Conservation (phyloP, 1,140 invertebrate genomes). For the Aphelinus certus region DNA sequence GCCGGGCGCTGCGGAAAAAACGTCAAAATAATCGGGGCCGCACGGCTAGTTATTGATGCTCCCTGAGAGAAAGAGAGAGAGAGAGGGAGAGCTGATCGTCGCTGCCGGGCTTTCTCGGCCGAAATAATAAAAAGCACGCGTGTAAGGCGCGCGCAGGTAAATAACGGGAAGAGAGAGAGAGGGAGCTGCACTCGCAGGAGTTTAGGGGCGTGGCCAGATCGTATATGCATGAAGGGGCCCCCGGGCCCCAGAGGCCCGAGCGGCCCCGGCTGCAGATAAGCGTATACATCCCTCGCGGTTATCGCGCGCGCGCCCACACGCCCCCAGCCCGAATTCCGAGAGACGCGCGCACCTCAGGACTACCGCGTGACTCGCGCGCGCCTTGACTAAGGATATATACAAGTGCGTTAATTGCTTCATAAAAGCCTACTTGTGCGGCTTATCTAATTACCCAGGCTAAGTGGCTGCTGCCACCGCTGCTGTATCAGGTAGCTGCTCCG, state of each 20-base stretch:
- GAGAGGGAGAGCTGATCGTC: slow-evolving; percentile 37
- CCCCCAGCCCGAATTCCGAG: neutral
- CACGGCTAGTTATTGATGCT: slow-evolving; percentile 47
- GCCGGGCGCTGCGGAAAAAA: slow-evolving; percentile 22
- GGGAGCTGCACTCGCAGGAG: slow-evolving; percentile 39
- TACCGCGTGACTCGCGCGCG: slow-evolving; percentile 6
- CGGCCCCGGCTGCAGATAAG: no score
- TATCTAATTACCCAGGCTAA: slow-evolving; percentile 13
- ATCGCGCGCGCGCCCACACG: neutral
- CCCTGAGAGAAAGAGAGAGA: neutral
- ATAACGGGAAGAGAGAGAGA: slow-evolving; percentile 58
- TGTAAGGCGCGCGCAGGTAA: slow-evolving; percentile 56
- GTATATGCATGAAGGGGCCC: no score
- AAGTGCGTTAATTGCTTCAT: slow-evolving; percentile 37
- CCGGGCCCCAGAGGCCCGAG: slow-evolving; percentile 39
- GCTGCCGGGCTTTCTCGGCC: slow-evolving; percentile 49
- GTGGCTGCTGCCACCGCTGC: neutral
- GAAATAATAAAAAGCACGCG: slow-evolving; percentile 54
- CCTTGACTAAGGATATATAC: neutral
- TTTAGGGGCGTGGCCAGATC: no score
- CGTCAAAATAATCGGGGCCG: slow-evolving; percentile 34
- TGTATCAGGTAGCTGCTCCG: neutral
- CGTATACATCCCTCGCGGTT: no score
- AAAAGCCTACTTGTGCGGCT: slow-evolving; percentile 28
- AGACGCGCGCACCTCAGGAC: neutral